A percentile compares a stretch with the other conserved stretches of the same genome.
These are phyloP conservation scores for Avahi laniger DNA, from an alignment of 2,797 vertebrate species.

Conservation along the genomic window DNA sequence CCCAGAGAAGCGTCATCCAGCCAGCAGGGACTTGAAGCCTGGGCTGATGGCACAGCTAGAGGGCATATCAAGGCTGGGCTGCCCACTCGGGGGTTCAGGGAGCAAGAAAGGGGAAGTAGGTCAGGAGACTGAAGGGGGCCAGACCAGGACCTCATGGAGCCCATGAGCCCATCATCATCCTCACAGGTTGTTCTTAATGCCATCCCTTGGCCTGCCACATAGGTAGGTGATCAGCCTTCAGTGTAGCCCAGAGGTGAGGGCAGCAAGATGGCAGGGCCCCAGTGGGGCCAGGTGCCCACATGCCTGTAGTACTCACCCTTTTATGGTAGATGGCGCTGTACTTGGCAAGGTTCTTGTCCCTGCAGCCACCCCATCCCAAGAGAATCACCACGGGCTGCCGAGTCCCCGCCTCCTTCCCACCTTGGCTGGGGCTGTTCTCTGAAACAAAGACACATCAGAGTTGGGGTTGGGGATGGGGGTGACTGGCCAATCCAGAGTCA, in stretches of 20 bases:
- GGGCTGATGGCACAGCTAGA: background rate
- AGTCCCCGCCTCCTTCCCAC: constrained; percentile 76
- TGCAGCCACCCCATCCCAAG: constrained; percentile 96
- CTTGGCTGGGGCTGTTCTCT: constrained; percentile 59
- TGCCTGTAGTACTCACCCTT: constrained; percentile 86
- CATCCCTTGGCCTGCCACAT: background rate
- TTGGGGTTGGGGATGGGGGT: background rate
- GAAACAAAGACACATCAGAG: constrained; percentile 68
- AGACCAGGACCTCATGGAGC: background rate
- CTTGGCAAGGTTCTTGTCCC: constrained; percentile 94
- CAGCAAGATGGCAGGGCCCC: background rate
- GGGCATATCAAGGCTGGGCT: background rate
- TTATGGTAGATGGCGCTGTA: constrained; percentile 96
- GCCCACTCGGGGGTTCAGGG: no score
- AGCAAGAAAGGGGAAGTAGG: background rate
- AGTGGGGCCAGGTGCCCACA: rapidly evolving
- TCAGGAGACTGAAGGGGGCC: background rate
- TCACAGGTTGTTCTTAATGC: background rate
- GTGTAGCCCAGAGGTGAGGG: background rate
- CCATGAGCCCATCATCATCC: background rate
- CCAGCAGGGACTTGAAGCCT: background rate
- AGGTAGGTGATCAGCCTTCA: background rate
- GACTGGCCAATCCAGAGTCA: background rate
- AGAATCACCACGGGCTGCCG: constrained; percentile 94
- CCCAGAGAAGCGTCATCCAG: background rate